Evolutionary conservation across 2,797 vertebrate species (phyloP).

Genomic region (Hephaestus fuliginosus): DNA sequence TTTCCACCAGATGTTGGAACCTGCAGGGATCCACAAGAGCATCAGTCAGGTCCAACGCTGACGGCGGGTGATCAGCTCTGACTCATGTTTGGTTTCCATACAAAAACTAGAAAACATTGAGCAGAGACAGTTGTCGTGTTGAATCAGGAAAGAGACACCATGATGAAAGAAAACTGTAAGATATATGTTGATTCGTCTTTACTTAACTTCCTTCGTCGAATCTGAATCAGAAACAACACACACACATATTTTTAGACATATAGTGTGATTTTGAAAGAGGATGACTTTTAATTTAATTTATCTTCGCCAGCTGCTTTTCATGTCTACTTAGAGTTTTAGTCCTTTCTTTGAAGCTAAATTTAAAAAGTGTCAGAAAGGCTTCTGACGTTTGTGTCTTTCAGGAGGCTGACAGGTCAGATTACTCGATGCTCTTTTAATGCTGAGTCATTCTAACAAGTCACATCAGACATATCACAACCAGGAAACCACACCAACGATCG

Average conservation of each 20-base stretch:
- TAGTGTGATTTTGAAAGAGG: neutral
- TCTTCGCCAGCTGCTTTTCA: neutral
- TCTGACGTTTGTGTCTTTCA: constrained; percentile 16
- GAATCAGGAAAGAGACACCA: neutral
- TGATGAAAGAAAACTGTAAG: neutral
- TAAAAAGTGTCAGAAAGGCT: neutral
- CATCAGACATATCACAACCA: neutral
- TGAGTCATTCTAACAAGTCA: constrained; percentile 7
- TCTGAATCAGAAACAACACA: neutral
- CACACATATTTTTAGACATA: neutral
- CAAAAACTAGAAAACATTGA: no score
- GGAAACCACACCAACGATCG: neutral
- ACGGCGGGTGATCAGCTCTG: neutral
- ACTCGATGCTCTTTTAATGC: constrained; percentile 25
- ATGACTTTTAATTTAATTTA: neutral
- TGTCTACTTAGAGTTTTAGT: neutral
- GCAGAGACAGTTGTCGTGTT: neutral
- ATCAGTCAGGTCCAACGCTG: neutral
- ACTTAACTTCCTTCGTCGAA: no score
- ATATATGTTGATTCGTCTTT: neutral
- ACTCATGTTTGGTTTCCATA: neutral
- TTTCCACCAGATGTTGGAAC: neutral
- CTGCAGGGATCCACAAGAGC: neutral
- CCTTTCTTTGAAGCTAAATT: neutral
- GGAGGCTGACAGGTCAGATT: constrained; percentile 30